These are phyloP conservation scores for Laothoe populi DNA, from an alignment of 2,888 invertebrate species.

Conservation along the genomic window DNA sequence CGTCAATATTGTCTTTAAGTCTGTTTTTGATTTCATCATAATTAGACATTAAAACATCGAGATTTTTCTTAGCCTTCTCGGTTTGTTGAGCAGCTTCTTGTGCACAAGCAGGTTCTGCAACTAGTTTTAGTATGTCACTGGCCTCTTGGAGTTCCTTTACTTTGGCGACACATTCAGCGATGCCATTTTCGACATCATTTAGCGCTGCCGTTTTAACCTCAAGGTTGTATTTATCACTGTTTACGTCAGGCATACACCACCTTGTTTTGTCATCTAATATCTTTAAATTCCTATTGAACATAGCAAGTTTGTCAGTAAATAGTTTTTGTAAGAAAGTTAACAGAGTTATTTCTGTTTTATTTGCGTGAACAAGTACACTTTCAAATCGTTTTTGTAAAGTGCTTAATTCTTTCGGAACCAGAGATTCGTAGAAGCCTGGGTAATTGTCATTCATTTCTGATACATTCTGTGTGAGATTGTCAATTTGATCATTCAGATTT, in stretches of 20 bases:
- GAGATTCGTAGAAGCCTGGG: conserved; percentile 91
- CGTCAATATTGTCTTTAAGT: conserved; percentile 88
- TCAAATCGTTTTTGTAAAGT: conserved; percentile 94
- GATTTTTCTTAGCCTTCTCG: conserved; percentile 88
- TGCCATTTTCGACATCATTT: conserved; percentile 89
- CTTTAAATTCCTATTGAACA: conserved; percentile 91
- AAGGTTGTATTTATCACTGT: conserved; percentile 95
- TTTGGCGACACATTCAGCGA: conserved; percentile 88
- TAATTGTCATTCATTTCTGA: conserved; percentile 89
- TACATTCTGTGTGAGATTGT: conserved; percentile 88
- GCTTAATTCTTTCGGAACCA: conserved; percentile 92
- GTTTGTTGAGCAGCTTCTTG: conserved; percentile 88
- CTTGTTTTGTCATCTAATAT: conserved; percentile 94
- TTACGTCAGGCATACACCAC: conserved; percentile 96
- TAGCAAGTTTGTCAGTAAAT: conserved; percentile 93
- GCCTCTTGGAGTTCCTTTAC: conserved; percentile 89
- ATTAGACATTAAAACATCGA: conserved; percentile 88
- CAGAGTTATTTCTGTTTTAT: conserved; percentile 92
- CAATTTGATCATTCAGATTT: conserved; percentile 87
- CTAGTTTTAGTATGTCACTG: conserved; percentile 88
- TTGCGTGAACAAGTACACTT: conserved; percentile 90
- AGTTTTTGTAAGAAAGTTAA: conserved; percentile 93
- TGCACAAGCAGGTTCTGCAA: conserved; percentile 89
- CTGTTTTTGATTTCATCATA: conserved; percentile 88
- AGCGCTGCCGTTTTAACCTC: conserved; percentile 95